Evolutionary conservation across 2,113 vertebrate species (phyloP), one percentile per base, ranked within the genome.

Genomic region (Ailuropoda melanoleuca): DNA sequence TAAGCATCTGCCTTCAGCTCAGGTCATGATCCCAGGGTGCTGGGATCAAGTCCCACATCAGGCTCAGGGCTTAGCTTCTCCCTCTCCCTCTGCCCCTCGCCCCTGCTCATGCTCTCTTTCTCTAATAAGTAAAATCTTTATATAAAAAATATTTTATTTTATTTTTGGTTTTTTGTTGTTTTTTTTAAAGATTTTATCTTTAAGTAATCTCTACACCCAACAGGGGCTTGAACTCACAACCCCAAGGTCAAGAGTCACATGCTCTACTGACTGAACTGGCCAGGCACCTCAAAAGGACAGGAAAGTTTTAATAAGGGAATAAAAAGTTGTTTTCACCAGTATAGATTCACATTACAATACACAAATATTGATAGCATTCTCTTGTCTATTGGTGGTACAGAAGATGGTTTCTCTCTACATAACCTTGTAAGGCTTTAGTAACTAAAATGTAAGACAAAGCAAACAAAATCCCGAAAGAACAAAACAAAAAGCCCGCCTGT

Each of bases 311-410:
- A 99, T 99, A 98, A 98, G 93, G 98, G 98, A 98, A 98, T 98
- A 97, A 97, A 98, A 97, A 98, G 88, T 96, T 62, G 95, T 96
- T 98, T 98, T 98, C 98, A 99, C 98, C 99, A 99, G 98, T 98
- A 99, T 98, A 98, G 98, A 98, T 98, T 99, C 99, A 99, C 98
- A 98, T 98, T 99, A 99, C 99, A 99, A 98, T 98, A 99, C 98
- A 99, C 98, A 98, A 99, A 98, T 98, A 98, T 98, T 80, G 94
- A 99, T 98, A 99, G 99, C 99, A 99, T 99, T 99, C 98, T 99
- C 98, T 98, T 96, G 97, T 98, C 99, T 99, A 98, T 99, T 99
- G 99, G 99, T 99, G 99, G 99, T 99, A 99, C 99, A 99, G 98
- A 99, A 98, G 98, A 98, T 98, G 98, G 97, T 97, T 98, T 98